Conservation (phyloP, 2,888 invertebrate genomes). For the Ecliptopera silaceata region DNA sequence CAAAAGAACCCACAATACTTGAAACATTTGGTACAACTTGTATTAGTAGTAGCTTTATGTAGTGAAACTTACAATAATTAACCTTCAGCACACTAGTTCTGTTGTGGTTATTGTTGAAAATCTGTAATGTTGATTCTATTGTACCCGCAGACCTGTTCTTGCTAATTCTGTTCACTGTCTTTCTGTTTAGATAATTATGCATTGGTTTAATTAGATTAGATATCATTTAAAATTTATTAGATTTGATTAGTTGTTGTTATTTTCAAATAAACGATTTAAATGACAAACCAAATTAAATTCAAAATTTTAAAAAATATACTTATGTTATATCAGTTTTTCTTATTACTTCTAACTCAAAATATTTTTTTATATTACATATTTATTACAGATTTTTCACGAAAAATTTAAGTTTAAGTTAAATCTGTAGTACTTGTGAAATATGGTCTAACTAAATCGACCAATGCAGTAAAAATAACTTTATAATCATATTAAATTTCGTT, state of each 20-base stretch:
- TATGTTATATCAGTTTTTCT: too few relatives aligned
- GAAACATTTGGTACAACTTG: not conserved
- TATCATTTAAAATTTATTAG: too few relatives aligned
- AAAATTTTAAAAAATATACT: too few relatives aligned
- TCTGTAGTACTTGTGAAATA: too few relatives aligned
- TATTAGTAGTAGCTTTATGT: not conserved
- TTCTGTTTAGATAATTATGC: slow-evolving; percentile 31
- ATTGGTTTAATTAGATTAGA: slow-evolving; percentile 29
- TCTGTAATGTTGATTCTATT: slow-evolving; percentile 30
- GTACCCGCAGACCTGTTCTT: slow-evolving; percentile 34
- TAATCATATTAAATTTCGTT: slow-evolving; percentile 57
- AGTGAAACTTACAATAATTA: not conserved
- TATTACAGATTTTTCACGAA: too few relatives aligned
- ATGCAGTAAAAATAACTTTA: slow-evolving; percentile 14
- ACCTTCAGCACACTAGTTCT: not conserved
- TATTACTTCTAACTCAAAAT: too few relatives aligned
- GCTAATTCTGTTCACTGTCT: slow-evolving; percentile 24
- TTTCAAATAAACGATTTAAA: too few relatives aligned
- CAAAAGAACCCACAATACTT: not conserved
- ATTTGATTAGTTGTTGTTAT: too few relatives aligned
- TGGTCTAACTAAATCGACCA: slow-evolving; percentile 18
- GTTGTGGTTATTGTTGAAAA: slow-evolving; percentile 20
- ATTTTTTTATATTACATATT: too few relatives aligned
- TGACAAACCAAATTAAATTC: too few relatives aligned
- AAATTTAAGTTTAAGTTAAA: too few relatives aligned